Conservation (phyloP, 2,797 vertebrate species). For the Rhinoraja longicauda region DNA sequence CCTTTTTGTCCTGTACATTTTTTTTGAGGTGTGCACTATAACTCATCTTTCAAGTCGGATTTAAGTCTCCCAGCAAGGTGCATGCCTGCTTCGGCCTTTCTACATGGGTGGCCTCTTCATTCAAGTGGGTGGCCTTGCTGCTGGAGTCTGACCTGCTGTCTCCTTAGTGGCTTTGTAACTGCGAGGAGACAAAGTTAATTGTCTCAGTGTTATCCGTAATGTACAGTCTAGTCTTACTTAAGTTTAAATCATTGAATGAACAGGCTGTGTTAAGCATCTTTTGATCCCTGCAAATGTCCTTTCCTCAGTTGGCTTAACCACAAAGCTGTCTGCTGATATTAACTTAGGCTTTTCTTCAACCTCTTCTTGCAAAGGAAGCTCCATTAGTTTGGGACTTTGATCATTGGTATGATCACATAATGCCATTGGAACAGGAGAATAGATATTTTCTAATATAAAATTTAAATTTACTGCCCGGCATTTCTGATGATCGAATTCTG, state of each 20-base stretch:
- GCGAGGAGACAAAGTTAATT: neutral
- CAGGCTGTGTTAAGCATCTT: neutral
- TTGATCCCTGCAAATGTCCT: conserved; percentile 27
- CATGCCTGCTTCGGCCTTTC: conserved; percentile 1
- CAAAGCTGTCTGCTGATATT: conserved; percentile 17
- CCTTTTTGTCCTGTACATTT: neutral
- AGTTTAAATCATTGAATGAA: conserved; percentile 20
- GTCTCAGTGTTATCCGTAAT: neutral
- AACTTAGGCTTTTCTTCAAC: neutral
- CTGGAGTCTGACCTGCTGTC: neutral
- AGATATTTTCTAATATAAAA: neutral
- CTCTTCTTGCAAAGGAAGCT: neutral
- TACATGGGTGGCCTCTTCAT: neutral
- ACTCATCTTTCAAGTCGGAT: conserved; percentile 25
- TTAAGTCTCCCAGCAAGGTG: neutral
- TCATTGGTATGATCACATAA: neutral
- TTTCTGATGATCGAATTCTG: no score
- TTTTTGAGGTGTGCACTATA: neutral
- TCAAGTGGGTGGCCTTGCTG: neutral
- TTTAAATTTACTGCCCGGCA: neutral
- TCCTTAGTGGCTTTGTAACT: neutral
- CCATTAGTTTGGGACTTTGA: conserved; percentile 25
- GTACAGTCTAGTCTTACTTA: neutral
- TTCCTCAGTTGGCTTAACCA: conserved; percentile 20
- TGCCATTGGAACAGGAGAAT: neutral